Evolutionary conservation across 2,113 vertebrate genomes (phyloP), one percentile per base, ranked within the genome.

Genomic region (Ctenodactylus gundi): DNA sequence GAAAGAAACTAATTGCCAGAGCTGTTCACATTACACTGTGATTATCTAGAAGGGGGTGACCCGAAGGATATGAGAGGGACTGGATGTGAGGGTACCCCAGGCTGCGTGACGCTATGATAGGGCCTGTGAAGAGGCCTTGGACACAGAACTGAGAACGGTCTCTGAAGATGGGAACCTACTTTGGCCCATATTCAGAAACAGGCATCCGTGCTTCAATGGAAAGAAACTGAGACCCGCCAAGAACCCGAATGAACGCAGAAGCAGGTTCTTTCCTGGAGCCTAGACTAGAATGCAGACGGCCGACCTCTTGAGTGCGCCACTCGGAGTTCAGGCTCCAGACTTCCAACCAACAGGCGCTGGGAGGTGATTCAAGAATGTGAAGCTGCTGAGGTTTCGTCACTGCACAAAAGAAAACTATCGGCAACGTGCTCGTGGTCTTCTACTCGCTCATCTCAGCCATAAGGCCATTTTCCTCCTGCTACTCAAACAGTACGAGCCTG

Each of bases 41-140:
- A 72, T 72, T 3, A 36, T 12, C 41, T 21, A 23, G 76, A 21
- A 39, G 73, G 53, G 49, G 34, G 29, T 44, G 57, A 67, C 34
- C 20, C 7, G 55, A 64, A 82, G n/a, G n/a, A 58, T 23, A 2
- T 4, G 18, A 64, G 78, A 44, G 36, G 8, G 4, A 17, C 4
- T 39, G 1, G 13, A 41, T 11, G 21, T 6, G 65, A 67, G 78
- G 65, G 75, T 51, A 7, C 36, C 25, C 53, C 73, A 13, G 27
- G n/a, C 9, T 12, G 10, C 0, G 1, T 4, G 27, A 89, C 8
- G 0, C 39, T 49, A 36, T 3, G 1, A 72, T 44, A 64, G 76
- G 25, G 27, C 36, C 60, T 25, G 12, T 31, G 23, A 68, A 34
- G 34, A 73, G 70, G 57, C 27, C 67, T 64, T 18, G 1, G 62